Evolutionary conservation across 2,888 invertebrate genomes (phyloP), one percentile per base, ranked within the genome.

Genomic region (Hoplodrina blanda): DNA sequence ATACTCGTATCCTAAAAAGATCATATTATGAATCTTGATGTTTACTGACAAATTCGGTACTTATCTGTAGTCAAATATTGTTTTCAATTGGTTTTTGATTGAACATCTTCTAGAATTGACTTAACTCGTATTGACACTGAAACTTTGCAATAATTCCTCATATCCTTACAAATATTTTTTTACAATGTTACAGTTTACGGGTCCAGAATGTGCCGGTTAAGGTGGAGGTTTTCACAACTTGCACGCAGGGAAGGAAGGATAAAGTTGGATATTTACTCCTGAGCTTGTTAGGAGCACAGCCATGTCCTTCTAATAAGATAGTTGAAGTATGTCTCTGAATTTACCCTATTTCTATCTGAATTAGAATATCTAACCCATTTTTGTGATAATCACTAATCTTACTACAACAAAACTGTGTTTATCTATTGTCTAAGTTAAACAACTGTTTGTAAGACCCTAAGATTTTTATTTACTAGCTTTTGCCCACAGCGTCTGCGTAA

Each of bases 161-260:
- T 15, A 50, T 17, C 46, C 17, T 41, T 19, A 15, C 6, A 19
- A 54, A 15, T 13, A 0, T 41, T 55, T 69, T 54, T 52, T 60
- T 11, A 63, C 53, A 44, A 44, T 63, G 11, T 92, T 94, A 55
- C 90, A 98, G 97, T 90, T 96, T 98, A 83, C 95, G 98, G 85
- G 97, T 97, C 0, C 97, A 97, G 62, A 98, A 98, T 93, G 96
- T 97, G 0, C 97, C 98, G 0, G 94, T 98, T 37, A 97, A 98
- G 89, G 93, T 98, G 56, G 97, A 98, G 89, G 97, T 97, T 73
- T 97, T 95, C 81, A 94, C 96, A 37, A 92, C 96, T 60, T 95
- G 96, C 52, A 94, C 96, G 1, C 96, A 96, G 57, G 96, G 96
- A 0, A 91, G 94, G n/a, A 96, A 96, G 74, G 97, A 97, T 76